phyloP scores from a whole-genome alignment of 2,888 invertebrate genomes.

The Tiliacea citrago region DNA sequence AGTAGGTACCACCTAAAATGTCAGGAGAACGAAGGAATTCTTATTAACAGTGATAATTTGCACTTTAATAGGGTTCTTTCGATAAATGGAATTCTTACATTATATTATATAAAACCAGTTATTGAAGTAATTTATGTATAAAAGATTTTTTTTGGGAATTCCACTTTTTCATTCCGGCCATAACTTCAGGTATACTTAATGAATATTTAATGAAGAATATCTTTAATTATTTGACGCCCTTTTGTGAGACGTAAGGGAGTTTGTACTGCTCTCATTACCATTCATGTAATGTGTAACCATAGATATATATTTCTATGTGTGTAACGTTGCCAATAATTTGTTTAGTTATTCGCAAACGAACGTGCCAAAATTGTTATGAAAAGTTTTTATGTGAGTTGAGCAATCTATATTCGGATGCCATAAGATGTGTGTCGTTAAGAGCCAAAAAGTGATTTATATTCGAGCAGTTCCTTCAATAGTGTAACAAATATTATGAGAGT shows the following conservation, averaged over 20 bases:
- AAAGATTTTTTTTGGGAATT: neutral
- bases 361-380: conserved; percentile 12
- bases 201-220: conserved; percentile 4
- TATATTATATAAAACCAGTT: neutral
- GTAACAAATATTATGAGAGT: neutral
- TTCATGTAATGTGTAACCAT: conserved; percentile 17
- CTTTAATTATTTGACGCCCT: neutral
- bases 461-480: neutral
- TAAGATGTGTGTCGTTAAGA: neutral
- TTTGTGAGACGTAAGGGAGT: neutral
- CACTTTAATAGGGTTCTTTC: conserved; percentile 27
- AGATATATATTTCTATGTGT: too few species aligned
- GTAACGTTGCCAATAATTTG: conserved; percentile 9
- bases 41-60: conserved; percentile 39
- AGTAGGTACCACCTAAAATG: conserved; percentile 4
- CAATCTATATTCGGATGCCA: conserved; percentile 6
- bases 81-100: conserved; percentile 19
- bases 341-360: conserved; percentile 10
- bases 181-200: neutral
- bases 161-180: neutral
- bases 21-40: conserved; percentile 16
- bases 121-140: neutral
- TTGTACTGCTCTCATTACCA: conserved; percentile 15
- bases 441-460: conserved; percentile 7
- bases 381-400: conserved; percentile 22